Evolutionary conservation across 2,113 vertebrate species (phyloP).

Genomic region (Alethe castanea): DNA sequence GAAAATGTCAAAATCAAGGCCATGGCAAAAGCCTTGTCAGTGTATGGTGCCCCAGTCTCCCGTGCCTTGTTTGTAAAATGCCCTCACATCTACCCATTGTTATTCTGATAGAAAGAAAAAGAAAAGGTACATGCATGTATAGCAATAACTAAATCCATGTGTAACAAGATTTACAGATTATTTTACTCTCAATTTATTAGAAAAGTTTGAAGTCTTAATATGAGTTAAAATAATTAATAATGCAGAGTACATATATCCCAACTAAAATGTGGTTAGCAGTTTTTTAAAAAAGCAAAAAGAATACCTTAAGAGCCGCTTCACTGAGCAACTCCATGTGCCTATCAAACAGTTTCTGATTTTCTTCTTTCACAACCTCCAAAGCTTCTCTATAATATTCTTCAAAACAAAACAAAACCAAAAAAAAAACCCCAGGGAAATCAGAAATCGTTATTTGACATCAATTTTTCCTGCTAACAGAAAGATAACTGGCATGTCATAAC

Average conservation of each 20-base stretch:
- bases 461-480: background rate
- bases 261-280: background rate
- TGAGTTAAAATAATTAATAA: background rate
- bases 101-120: background rate
- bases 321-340: constrained; percentile 61
- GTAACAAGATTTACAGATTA: background rate
- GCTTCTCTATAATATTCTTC: constrained; percentile 70
- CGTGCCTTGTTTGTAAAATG: background rate
- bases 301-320: constrained; percentile 76
- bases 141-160: background rate
- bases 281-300: background rate
- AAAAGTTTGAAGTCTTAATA: background rate
- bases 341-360: constrained; percentile 62
- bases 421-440: background rate
- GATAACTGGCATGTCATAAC: background rate
- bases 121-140: background rate
- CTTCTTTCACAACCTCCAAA: constrained; percentile 63
- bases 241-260: background rate
- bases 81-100: background rate
- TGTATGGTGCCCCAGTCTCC: background rate
- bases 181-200: background rate
- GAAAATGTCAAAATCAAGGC: background rate
- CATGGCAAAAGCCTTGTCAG: background rate
- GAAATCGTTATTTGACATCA: background rate
- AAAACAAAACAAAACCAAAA: background rate